Base-by-base conservation (phyloP, 2,113 vertebrate species). In the Macaca nemestrina region DNA sequence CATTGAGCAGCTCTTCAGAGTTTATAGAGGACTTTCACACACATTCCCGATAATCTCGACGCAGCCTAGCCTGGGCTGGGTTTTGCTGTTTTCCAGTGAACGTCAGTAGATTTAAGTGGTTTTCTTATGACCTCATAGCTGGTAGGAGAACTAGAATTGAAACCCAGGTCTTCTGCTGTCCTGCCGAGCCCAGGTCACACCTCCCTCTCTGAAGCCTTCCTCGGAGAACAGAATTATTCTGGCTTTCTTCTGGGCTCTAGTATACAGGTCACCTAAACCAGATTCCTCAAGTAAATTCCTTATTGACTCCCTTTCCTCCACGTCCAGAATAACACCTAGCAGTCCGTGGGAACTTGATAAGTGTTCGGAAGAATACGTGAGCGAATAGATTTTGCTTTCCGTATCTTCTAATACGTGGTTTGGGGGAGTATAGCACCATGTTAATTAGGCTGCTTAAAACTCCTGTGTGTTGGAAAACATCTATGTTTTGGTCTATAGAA, bases 401-500 rank as follows among this genome's bases (percentile, higher is more conserved):
- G 7, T 79, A 87, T 13, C 87, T 43, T 92, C 61, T 93, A 57
- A 59, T 92, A 52, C 92, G 57, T 93, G 87, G 90, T 76, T 85
- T 88, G 68, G 55, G 45, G 64, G 55, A 88, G 75, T 67, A 38
- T 27, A 17, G 52, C n/a, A 79, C 82, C 79, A 68, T 94, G 78
- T 76, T 87, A 92, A 67, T 96, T 89, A 93, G 75, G 93, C 30
- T 64, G 55, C 88, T 88, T 91, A 68, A 94, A 85, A 78, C 68
- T 70, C 83, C 75, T 11, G 1, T 75, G 86, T 97, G 92, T 95
- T 94, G 91, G 93, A 38, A 95, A 96, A 93, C 72, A 91, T 78
- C 94, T 95, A 20, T 80, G 48, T 80, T 95, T 84, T 73, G 87
- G 68, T 87, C 79, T 96, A 16, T 84, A 86, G 80, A 45, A 81